phyloP scores from a whole-genome alignment of 1,140 invertebrate species.

The Polypedilum pembai region DNA sequence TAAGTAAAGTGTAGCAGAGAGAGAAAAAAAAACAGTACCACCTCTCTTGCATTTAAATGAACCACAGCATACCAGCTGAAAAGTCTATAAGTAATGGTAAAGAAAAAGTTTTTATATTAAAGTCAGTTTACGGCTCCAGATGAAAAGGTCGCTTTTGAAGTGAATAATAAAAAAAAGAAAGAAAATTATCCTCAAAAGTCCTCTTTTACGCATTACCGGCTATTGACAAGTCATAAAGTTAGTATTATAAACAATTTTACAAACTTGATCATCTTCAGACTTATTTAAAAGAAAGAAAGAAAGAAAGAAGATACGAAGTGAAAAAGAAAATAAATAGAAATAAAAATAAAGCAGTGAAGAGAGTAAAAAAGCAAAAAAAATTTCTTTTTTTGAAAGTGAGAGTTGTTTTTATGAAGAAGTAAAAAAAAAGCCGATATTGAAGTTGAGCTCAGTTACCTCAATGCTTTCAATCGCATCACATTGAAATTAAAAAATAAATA shows the following conservation, averaged over 20 bases:
- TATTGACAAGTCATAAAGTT: neutral
- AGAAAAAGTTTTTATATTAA: slow-evolving; percentile 27
- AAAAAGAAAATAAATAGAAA: neutral
- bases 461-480: neutral
- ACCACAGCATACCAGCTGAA: neutral
- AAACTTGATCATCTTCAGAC: neutral
- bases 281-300: too few relatives aligned
- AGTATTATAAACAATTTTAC: neutral
- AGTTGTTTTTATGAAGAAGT: slow-evolving; percentile 7
- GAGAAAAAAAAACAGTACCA: slow-evolving; percentile 9
- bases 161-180: neutral
- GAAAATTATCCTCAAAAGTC: neutral
- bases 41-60: slow-evolving; percentile 15
- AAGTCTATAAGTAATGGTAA: slow-evolving; percentile 27
- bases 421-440: neutral
- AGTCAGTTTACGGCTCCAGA: neutral
- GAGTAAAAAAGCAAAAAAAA: neutral
- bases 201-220: neutral
- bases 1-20: neutral
- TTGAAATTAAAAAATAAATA: neutral
- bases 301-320: neutral
- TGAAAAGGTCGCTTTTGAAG: neutral
- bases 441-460: neutral
- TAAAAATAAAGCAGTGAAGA: neutral
- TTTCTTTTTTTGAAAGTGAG: slow-evolving; percentile 28